A percentile compares a stretch with the other conserved stretches of the same genome.
These are phyloP conservation scores for Eira barbara DNA, from an alignment of 2,113 vertebrate species.

Conservation along the genomic window DNA sequence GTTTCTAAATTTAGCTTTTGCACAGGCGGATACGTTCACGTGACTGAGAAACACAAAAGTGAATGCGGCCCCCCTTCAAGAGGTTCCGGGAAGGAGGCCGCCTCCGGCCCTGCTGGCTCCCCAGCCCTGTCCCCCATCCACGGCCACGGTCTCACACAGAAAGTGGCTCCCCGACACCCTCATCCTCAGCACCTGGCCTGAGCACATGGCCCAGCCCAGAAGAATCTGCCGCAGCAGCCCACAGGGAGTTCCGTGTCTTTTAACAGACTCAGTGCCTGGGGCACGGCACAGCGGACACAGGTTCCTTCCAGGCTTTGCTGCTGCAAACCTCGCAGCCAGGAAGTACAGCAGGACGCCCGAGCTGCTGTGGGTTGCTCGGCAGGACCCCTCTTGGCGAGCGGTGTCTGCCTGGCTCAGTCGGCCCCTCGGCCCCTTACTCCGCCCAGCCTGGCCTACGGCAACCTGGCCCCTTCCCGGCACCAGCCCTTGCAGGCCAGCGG, in stretches of 20 bases:
- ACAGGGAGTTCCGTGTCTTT: not conserved
- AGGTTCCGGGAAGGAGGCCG: not conserved
- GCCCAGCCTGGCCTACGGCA: not conserved
- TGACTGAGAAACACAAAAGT: not conserved
- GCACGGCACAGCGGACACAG: accelerated
- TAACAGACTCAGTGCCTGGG: not conserved
- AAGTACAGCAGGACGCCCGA: accelerated
- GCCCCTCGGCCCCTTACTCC: not conserved
- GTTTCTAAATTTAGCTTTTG: not conserved
- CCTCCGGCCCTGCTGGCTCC: not conserved
- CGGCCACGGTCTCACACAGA: accelerated
- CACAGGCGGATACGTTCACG: not conserved
- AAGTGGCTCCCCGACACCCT: no score
- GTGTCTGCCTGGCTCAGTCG: not conserved
- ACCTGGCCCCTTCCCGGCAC: not conserved
- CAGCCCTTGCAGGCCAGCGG: not conserved
- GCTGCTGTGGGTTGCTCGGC: not conserved
- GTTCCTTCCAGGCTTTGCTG: not conserved
- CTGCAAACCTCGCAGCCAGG: no score
- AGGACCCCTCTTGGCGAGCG: accelerated
- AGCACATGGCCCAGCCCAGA: not conserved
- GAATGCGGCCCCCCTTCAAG: not conserved
- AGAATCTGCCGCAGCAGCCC: not conserved
- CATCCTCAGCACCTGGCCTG: not conserved
- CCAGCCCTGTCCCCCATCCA: accelerated